Evolutionary conservation across 1,140 invertebrate species (phyloP).

Genomic region (Paracyclopina nana): DNA sequence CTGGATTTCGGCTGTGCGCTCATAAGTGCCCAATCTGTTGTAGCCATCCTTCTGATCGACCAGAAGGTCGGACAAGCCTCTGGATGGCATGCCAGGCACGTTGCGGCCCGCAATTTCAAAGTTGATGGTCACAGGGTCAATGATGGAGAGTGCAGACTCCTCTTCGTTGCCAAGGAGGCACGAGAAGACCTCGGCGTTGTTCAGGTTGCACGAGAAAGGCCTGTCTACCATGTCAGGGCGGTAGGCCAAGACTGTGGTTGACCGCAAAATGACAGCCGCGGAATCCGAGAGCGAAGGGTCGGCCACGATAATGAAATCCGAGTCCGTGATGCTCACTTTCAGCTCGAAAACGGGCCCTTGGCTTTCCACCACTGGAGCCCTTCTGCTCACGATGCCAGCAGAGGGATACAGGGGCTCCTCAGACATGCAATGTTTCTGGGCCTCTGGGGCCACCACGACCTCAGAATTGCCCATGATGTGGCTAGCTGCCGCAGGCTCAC

Average conservation of each 20-base stretch:
- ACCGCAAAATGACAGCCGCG: slow-evolving; percentile 65
- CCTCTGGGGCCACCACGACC: background rate
- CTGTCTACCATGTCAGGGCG: slow-evolving; percentile 45
- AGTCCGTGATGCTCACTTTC: slow-evolving; percentile 84
- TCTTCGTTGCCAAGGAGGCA: slow-evolving; percentile 76
- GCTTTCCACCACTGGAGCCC: slow-evolving; percentile 26
- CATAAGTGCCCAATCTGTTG: too few species aligned
- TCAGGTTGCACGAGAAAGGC: slow-evolving; percentile 63
- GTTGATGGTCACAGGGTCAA: slow-evolving; percentile 70
- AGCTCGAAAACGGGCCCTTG: slow-evolving; percentile 45
- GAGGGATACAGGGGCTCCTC: slow-evolving; percentile 12
- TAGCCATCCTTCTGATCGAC: slow-evolving; percentile 16
- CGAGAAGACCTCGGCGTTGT: slow-evolving; percentile 78
- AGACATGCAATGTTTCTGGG: background rate
- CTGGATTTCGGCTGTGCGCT: slow-evolving; percentile 25
- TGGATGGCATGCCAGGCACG: slow-evolving; percentile 20
- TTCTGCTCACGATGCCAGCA: slow-evolving; percentile 20
- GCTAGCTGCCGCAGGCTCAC: too few species aligned
- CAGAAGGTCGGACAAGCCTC: slow-evolving; percentile 28
- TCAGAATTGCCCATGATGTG: background rate
- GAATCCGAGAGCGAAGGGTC: slow-evolving; percentile 65
- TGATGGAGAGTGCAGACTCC: slow-evolving; percentile 83
- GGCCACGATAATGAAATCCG: slow-evolving; percentile 81
- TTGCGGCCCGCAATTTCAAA: slow-evolving; percentile 34
- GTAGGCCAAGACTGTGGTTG: slow-evolving; percentile 39